Evolutionary conservation across 1,140 invertebrate species (phyloP).

Genomic region (Solenopsis invicta): DNA sequence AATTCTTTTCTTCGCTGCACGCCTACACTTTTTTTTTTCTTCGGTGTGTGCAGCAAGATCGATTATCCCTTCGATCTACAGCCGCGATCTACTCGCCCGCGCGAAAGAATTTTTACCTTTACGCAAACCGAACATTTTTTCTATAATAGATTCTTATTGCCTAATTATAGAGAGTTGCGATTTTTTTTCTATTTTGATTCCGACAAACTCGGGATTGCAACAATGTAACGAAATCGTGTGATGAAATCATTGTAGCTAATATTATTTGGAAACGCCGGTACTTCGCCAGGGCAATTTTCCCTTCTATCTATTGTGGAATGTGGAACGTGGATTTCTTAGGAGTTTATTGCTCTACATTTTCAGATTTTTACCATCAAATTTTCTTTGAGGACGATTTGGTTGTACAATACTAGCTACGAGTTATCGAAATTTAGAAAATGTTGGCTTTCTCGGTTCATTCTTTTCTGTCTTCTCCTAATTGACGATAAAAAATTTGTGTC

Average conservation of each 20-base stretch:
- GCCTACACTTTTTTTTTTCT: too few relatives aligned
- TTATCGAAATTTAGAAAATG: too few relatives aligned
- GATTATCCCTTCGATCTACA: neutral
- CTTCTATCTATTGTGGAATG: neutral
- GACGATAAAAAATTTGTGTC: too few relatives aligned
- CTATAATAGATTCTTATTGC: neutral
- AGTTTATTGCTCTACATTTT: neutral
- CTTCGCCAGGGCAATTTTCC: neutral
- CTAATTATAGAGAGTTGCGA: slow-evolving; percentile 2
- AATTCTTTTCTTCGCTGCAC: too few relatives aligned
- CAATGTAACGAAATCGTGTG: neutral
- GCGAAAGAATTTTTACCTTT: neutral
- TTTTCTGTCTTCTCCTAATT: too few relatives aligned
- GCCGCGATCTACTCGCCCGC: too few relatives aligned
- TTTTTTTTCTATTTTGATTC: neutral
- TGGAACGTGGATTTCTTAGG: neutral
- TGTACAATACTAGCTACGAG: too few relatives aligned
- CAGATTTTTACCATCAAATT: neutral
- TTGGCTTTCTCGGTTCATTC: too few relatives aligned
- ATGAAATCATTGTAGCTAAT: neutral
- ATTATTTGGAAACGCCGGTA: neutral
- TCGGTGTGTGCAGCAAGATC: neutral
- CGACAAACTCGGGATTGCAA: neutral
- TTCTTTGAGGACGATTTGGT: neutral
- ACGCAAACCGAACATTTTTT: neutral